Base-by-base conservation (phyloP, 1,140 invertebrate genomes). In the Dermatophagoides farinae region DNA sequence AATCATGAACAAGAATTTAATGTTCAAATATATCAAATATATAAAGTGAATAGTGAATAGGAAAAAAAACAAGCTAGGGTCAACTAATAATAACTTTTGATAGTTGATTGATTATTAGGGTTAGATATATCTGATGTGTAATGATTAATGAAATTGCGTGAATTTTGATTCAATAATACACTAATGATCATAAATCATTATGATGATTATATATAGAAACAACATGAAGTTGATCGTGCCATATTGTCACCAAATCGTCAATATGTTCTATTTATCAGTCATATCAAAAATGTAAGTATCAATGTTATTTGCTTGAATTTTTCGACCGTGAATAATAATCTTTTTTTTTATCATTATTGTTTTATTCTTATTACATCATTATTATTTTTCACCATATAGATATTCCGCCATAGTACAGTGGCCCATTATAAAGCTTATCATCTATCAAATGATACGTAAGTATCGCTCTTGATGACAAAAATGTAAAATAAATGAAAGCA, bases 371-470 rank as follows among this genome's bases (percentile, higher is more conserved):
- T n/a, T n/a, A n/a, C n/a, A n/a, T n/a, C n/a, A n/a, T n/a, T n/a
- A n/a, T n/a, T n/a, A n/a, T n/a, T n/a, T n/a, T n/a, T n/a, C n/a
- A n/a, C n/a, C n/a, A n/a, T 60, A 39, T 22, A 60, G 58, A 2
- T 59, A 9, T 62, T 59, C 62, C 61, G 61, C 18, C 61, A 62
- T 23, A 61, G 37, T n/a, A 61, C 14, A 25, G 6, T 55, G 20
- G 65, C 65, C 6, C 62, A 63, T 23, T 64, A 66, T 60, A 65
- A 65, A 43, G 64, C 66, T 44, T 64, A 50, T 37, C 60, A 66
- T 49, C 38, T 66, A 31, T 16, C n/a, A 37, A 61, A 61, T 11
- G 53, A n/a, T 50, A 18, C 14, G 64, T 63, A 59, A 61, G 57
- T 61, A 20, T 18, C n/a, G 8, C n/a, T n/a, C n/a, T n/a, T n/a